phyloP scores from a whole-genome alignment of 2,888 invertebrate species.

The Ganaspis brasiliensis region DNA sequence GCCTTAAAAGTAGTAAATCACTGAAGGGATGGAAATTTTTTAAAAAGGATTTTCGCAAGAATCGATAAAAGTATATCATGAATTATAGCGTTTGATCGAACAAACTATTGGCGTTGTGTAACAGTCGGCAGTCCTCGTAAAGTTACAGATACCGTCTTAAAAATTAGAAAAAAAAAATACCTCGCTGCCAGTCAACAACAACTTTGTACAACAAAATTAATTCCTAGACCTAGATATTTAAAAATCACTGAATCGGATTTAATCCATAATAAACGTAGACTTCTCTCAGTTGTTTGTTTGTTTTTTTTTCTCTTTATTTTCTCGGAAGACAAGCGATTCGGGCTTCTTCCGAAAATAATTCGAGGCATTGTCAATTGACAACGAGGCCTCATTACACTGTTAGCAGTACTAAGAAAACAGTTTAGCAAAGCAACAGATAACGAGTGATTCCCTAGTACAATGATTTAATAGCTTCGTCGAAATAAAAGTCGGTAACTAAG shows the following conservation, averaged over 20 bases:
- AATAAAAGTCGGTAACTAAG: conserved; percentile 77
- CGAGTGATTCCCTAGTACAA: conserved; percentile 19
- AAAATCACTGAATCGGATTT: conserved; percentile 40
- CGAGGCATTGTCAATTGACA: conserved; percentile 41
- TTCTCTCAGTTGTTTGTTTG: no score
- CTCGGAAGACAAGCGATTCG: conserved; percentile 11
- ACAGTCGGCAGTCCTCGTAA: conserved; percentile 73
- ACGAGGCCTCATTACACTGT: conserved; percentile 31
- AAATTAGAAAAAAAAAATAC: conserved; percentile 60
- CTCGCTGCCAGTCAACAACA: conserved; percentile 69
- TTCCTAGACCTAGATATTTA: conserved; percentile 41
- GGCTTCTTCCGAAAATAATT: conserved; percentile 30
- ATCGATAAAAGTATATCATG: conserved; percentile 62
- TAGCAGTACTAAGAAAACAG: conserved; percentile 10
- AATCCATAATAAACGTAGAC: no score
- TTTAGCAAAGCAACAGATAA: conserved; percentile 36
- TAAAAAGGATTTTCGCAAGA: neutral
- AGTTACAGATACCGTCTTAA: conserved; percentile 65
- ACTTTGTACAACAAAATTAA: conserved; percentile 42
- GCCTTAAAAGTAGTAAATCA: no score
- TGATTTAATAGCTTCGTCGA: conserved; percentile 68
- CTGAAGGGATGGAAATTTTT: neutral
- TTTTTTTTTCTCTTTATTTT: conserved; percentile 30
- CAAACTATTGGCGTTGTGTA: conserved; percentile 67
- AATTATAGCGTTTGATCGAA: conserved; percentile 61